phyloP scores from a whole-genome alignment of 2,113 vertebrate genomes.

The Chascanopsetta lugubris region DNA sequence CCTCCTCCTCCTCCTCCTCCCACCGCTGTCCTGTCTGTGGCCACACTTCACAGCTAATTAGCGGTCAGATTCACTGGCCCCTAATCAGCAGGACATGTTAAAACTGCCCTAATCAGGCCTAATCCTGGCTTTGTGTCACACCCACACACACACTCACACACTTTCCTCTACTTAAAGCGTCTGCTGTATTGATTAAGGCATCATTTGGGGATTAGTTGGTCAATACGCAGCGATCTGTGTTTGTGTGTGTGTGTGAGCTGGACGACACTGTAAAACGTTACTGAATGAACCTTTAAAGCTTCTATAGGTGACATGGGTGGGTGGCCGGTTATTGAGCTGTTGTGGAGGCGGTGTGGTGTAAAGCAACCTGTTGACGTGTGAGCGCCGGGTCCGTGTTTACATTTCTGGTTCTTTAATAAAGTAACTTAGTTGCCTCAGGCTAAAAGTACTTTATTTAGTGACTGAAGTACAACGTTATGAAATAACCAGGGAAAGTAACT shows the following conservation, averaged over 20 bases:
- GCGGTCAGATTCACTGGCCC: conserved; percentile 73
- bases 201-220: conserved; percentile 65
- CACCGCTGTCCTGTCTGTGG: conserved; percentile 68
- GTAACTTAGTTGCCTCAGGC: no score
- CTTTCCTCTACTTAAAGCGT: conserved; percentile 52
- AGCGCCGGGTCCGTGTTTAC: no score
- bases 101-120: conserved; percentile 82
- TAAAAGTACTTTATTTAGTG: no score
- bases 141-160: conserved; percentile 50
- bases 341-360: no score
- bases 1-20: conserved; percentile 52
- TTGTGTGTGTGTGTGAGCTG: conserved; percentile 3
- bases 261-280: conserved; percentile 9
- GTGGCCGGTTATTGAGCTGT: background rate
- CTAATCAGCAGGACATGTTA: conserved; percentile 83
- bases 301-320: background rate
- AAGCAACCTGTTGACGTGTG: no score
- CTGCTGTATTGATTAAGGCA: conserved; percentile 75
- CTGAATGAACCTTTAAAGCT: conserved; percentile 14
- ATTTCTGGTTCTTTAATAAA: no score
- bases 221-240: conserved; percentile 52
- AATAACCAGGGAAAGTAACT: no score
- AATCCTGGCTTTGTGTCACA: conserved; percentile 79
- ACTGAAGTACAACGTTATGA: no score
- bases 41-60: conserved; percentile 82